These are phyloP conservation scores for Pegea sp. DNA, from an alignment of 23 tunicate species.

Conservation along the genomic window DNA sequence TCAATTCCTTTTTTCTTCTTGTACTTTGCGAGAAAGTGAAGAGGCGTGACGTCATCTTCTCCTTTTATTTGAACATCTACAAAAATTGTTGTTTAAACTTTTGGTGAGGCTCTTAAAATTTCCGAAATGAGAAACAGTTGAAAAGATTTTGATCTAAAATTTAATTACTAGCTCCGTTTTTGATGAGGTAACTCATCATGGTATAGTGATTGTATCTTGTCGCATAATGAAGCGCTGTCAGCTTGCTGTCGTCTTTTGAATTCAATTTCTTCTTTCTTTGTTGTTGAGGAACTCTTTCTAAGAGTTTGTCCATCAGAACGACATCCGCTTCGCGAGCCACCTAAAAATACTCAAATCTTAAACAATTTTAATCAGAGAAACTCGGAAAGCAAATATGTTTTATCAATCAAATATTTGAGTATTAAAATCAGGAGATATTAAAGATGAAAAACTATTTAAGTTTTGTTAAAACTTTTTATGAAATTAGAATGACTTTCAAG, in stretches of 20 bases:
- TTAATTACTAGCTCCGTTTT: constrained; percentile 69
- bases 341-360: constrained; percentile 6
- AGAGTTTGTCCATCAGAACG: constrained; percentile 59
- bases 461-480: too few relatives aligned
- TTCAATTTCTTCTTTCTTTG: constrained; percentile 50
- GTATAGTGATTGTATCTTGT: constrained; percentile 73
- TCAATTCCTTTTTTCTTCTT: constrained; percentile 50
- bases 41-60: constrained; percentile 80
- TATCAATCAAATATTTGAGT: too few relatives aligned
- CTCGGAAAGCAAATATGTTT: too few relatives aligned
- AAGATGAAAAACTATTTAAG: too few relatives aligned
- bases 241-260: constrained; percentile 49
- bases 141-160: background rate
- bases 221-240: constrained; percentile 84
- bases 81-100: too few relatives aligned
- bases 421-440: too few relatives aligned
- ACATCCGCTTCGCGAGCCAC: constrained; percentile 90
- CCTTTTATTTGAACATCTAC: constrained; percentile 60
- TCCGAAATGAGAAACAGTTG: background rate
- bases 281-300: constrained; percentile 52
- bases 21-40: constrained; percentile 85
- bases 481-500: too few relatives aligned
- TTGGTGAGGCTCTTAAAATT: too few relatives aligned
- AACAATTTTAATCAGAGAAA: background rate
- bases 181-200: constrained; percentile 57